phyloP scores from a whole-genome alignment of 2,113 vertebrate species.

The Calidris pugnax region DNA sequence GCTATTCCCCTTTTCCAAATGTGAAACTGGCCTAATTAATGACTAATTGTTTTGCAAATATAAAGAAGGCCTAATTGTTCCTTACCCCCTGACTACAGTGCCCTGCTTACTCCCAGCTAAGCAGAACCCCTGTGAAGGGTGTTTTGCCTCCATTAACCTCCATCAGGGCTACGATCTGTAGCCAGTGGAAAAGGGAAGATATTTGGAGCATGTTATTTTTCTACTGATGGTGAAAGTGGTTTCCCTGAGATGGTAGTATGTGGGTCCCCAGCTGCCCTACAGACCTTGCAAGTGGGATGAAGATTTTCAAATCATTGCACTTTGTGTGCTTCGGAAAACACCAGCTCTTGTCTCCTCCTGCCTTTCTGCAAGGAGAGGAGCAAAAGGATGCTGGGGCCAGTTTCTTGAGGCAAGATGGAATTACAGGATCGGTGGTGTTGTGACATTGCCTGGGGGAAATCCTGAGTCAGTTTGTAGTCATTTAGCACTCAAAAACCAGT shows the following conservation, averaged over 20 bases:
- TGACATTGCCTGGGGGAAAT: not conserved
- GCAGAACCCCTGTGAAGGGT: not conserved
- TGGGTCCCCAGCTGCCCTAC: not conserved
- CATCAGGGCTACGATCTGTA: not conserved
- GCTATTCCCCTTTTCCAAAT: slow-evolving; percentile 27
- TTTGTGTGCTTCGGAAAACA: not conserved
- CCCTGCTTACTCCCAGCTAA: not conserved
- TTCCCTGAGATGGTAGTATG: not conserved
- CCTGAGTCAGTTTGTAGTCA: not conserved
- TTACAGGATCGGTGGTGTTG: not conserved
- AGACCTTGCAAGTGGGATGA: not conserved
- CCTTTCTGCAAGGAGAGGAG: not conserved
- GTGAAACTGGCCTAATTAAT: slow-evolving; percentile 51
- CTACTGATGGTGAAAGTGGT: not conserved
- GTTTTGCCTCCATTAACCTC: not conserved
- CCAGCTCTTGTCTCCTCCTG: not conserved
- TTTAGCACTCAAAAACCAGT: not conserved
- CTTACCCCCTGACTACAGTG: not conserved
- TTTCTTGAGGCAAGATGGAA: not conserved
- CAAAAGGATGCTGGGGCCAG: not conserved
- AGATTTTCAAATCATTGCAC: not conserved
- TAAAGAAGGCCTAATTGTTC: not conserved
- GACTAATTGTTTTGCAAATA: slow-evolving; percentile 53
- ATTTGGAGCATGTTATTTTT: not conserved
- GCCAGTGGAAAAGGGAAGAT: not conserved